phyloP scores from a whole-genome alignment of 2,113 vertebrate species.

The Corvus cornix region DNA sequence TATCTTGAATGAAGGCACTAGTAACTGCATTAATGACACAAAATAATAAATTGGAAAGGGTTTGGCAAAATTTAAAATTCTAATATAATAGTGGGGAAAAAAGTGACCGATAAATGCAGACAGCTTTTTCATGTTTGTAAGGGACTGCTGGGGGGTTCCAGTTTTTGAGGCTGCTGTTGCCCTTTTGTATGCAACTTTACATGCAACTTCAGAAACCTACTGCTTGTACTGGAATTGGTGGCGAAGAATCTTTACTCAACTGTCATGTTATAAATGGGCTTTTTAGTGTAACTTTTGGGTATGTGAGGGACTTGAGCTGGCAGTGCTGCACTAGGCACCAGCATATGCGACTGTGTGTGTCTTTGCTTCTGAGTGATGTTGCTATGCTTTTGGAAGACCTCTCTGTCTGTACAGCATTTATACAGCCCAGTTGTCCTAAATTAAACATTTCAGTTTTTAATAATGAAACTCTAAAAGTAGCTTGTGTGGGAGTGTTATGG shows the following conservation, averaged over 20 bases:
- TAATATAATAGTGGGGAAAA: not conserved
- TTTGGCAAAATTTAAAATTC: not conserved
- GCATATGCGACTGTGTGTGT: rapidly evolving
- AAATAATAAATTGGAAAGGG: not conserved
- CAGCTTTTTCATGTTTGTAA: not conserved
- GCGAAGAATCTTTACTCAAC: not conserved
- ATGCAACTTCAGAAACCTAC: not conserved
- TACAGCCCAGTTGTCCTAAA: not conserved
- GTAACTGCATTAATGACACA: not conserved
- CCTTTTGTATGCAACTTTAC: not conserved
- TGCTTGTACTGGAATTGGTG: not conserved
- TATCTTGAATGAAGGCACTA: not conserved
- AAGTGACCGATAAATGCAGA: not conserved
- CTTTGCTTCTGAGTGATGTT: not conserved
- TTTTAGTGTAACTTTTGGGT: not conserved
- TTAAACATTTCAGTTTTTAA: not conserved
- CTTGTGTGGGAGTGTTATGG: not conserved
- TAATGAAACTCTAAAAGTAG: not conserved
- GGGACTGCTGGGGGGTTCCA: not conserved
- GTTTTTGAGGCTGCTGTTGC: not conserved
- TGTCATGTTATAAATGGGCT: not conserved
- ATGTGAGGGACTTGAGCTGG: not conserved
- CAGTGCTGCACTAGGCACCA: not conserved
- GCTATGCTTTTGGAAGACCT: not conserved
- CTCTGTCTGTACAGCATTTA: not conserved